A percentile compares a stretch with the other conserved stretches of the same genome.
These are phyloP conservation scores for Spisula solida DNA, from an alignment of 2,888 invertebrate genomes.

Conservation along the genomic window DNA sequence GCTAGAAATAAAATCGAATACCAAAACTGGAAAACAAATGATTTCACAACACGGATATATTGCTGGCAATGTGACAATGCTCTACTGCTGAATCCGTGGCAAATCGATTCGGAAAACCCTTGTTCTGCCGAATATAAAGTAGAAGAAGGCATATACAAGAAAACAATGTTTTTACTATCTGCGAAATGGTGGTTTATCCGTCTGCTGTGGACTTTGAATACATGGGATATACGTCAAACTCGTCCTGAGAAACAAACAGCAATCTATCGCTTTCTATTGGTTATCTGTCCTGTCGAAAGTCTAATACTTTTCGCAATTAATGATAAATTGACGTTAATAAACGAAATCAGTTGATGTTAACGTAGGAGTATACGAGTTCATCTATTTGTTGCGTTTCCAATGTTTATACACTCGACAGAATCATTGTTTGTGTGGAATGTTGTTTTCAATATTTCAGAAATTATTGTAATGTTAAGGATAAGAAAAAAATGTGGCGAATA, in stretches of 20 bases:
- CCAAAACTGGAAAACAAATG: background rate
- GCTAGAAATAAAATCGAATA: conserved; percentile 1
- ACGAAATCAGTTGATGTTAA: background rate
- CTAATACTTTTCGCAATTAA: background rate
- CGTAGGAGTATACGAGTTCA: background rate
- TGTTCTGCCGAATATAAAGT: background rate
- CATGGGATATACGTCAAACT: conserved; percentile 2
- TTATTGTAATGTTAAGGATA: too few relatives aligned
- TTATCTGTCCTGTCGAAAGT: background rate
- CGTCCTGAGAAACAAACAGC: background rate
- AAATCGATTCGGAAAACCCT: conserved; percentile 2
- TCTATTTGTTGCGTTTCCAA: too few relatives aligned
- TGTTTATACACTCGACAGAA: too few relatives aligned
- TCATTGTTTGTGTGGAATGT: too few relatives aligned
- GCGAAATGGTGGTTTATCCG: background rate
- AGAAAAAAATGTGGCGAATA: too few relatives aligned
- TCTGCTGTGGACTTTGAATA: conserved; percentile 2
- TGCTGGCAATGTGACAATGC: background rate
- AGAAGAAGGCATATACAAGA: background rate
- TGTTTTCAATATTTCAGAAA: too few relatives aligned
- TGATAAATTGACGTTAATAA: background rate
- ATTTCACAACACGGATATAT: background rate
- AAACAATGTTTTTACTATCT: conserved; percentile 16
- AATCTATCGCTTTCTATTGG: background rate
- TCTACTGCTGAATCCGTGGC: background rate